These are phyloP conservation scores for Chaetogeoica ovagalla DNA, from an alignment of 2,888 invertebrate species.

Conservation along the genomic window DNA sequence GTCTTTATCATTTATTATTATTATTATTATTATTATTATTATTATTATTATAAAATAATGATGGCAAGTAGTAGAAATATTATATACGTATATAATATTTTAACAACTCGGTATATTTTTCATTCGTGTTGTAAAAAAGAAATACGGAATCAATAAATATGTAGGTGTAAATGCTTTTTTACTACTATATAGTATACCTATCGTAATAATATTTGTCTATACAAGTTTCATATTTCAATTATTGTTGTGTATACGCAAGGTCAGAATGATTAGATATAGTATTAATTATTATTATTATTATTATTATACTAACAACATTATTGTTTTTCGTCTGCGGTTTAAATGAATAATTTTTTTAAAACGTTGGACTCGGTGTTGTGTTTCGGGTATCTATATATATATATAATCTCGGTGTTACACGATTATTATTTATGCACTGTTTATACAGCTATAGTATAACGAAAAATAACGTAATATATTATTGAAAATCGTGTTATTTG, in stretches of 20 bases:
- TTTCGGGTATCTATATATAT: neutral
- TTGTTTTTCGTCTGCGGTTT: neutral
- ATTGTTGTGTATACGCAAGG: neutral
- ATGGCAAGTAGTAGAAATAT: too few species aligned
- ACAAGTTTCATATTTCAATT: neutral
- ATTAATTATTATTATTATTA: too few species aligned
- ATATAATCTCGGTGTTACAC: neutral
- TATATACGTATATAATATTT: too few species aligned
- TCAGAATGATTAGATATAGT: neutral
- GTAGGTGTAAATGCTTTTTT: neutral
- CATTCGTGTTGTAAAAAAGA: too few species aligned
- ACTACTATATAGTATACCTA: neutral
- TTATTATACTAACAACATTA: neutral
- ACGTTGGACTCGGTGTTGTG: neutral
- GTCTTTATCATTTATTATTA: too few species aligned
- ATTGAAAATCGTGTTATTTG: neutral
- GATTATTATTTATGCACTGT: neutral
- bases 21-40: too few species aligned
- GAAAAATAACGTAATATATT: neutral
- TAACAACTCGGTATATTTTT: too few species aligned
- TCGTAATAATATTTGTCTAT: neutral
- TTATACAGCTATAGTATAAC: neutral
- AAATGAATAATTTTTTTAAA: neutral
- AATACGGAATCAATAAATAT: neutral
- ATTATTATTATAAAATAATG: too few species aligned